phyloP scores from a whole-genome alignment of 1,140 invertebrate species.

The Spodoptera litura region DNA sequence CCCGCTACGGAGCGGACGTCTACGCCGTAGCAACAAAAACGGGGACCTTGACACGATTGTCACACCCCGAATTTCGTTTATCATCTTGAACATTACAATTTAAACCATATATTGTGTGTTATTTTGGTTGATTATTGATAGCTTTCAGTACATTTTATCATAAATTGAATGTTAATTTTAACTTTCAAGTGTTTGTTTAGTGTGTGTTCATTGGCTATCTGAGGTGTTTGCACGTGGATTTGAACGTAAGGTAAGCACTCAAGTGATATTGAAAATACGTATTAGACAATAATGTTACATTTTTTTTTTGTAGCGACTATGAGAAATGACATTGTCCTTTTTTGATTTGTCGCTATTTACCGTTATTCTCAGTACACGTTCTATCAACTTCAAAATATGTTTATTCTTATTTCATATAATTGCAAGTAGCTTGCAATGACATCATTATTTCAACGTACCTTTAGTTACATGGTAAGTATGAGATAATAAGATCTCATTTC shows the following conservation, averaged over 20 bases:
- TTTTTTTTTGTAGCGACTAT: neutral
- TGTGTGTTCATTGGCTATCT: slow-evolving; percentile 55
- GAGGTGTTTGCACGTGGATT: slow-evolving; percentile 53
- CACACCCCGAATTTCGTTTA: slow-evolving; percentile 67
- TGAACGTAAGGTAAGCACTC: slow-evolving; percentile 52
- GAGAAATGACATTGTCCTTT: neutral
- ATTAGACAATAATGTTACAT: too few relatives aligned
- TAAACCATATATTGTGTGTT: slow-evolving; percentile 43
- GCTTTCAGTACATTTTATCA: slow-evolving; percentile 1
- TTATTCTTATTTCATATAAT: too few relatives aligned
- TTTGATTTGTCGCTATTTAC: too few relatives aligned
- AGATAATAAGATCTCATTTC: too few relatives aligned
- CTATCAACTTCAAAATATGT: too few relatives aligned
- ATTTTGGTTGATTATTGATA: slow-evolving; percentile 31
- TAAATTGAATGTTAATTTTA: slow-evolving; percentile 38
- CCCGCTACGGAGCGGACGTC: slow-evolving; percentile 79
- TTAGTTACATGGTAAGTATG: too few relatives aligned
- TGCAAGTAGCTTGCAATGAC: too few relatives aligned
- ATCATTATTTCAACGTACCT: too few relatives aligned
- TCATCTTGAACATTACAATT: slow-evolving; percentile 22
- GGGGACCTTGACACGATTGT: slow-evolving; percentile 79
- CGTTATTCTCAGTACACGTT: too few relatives aligned
- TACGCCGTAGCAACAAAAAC: slow-evolving; percentile 67
- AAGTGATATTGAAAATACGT: slow-evolving; percentile 4
- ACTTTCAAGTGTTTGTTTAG: slow-evolving; percentile 53